Evolutionary conservation across 2,888 invertebrate species (phyloP).

Genomic region (Noctua fimbriata): DNA sequence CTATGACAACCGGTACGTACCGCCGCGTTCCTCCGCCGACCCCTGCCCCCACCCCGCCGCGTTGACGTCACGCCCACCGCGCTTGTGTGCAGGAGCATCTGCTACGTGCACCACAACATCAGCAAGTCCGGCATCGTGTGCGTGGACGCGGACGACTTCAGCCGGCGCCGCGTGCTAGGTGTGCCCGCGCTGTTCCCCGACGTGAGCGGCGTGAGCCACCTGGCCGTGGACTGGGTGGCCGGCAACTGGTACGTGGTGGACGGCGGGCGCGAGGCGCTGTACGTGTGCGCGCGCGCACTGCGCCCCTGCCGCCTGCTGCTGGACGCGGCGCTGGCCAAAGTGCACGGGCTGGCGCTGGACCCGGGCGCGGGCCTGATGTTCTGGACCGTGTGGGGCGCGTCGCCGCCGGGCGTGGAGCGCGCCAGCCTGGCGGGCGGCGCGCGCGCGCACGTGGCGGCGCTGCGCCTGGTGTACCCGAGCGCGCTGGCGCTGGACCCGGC

Average conservation of each 20-base stretch:
- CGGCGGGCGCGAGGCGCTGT: conserved; percentile 92
- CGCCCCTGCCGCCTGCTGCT: conserved; percentile 92
- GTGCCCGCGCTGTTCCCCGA: conserved; percentile 91
- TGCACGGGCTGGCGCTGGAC: conserved; percentile 94
- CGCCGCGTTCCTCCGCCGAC: neutral
- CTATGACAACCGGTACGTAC: conserved; percentile 80
- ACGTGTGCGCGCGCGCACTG: conserved; percentile 92
- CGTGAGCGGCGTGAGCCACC: conserved; percentile 93
- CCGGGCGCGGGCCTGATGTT: conserved; percentile 92
- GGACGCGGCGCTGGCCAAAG: conserved; percentile 92
- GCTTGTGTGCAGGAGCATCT: conserved; percentile 89
- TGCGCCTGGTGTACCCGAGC: conserved; percentile 94
- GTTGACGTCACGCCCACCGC: neutral
- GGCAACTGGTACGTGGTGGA: conserved; percentile 96
- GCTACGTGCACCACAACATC: conserved; percentile 93
- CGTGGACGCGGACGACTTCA: conserved; percentile 92
- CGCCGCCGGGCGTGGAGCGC: conserved; percentile 92
- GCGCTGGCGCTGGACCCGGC: conserved; percentile 94
- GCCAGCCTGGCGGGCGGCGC: conserved; percentile 92
- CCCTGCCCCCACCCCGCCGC: no score
- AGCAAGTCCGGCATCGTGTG: conserved; percentile 91
- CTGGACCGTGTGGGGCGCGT: conserved; percentile 93
- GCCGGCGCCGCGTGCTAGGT: conserved; percentile 90
- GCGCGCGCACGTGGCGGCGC: conserved; percentile 90
- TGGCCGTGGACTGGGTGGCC: conserved; percentile 96